Evolutionary conservation across 2,797 vertebrate species (phyloP), one percentile per base, ranked within the genome.

Genomic region (Poecile montanus): DNA sequence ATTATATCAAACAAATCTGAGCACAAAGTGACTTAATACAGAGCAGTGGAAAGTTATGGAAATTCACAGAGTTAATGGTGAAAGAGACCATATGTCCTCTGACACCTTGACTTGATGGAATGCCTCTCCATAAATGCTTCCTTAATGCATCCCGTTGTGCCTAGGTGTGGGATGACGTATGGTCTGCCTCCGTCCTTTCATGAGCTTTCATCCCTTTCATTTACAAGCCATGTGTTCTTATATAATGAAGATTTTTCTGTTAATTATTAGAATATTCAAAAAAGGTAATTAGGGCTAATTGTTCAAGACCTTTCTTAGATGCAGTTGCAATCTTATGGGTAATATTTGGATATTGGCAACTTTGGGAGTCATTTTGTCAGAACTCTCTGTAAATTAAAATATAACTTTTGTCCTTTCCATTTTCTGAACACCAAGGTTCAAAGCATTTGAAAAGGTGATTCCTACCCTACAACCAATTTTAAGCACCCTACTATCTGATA

Each of bases 91-190:
- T 90, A 93, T 86, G 85, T 85, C 74, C 84, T 91, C 85, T 87
- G 90, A 86, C 91, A 91, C 88, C 93, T 91, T 87, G 90, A 44
- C 72, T 94, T 94, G 88, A 73, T 82, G 77, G 91, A 88, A 96
- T 96, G 91, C 91, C 94, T 88, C 84, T 95, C 93, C 85, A 96
- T 95, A 95, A 96, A 95, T 89, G 95, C 88, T 94, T 91, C 92
- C 94, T 94, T 92, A 78, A 88, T 76, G 82, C 76, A 91, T 89
- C 73, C 83, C 91, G 68, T 95, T 81, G 83, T 88, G 92, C 83
- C 80, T 76, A 96, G 95, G 96, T 97, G 96, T 96, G 93, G 93
- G 76, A 75, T 74, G 92, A 94, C 86, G 87, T 89, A 72, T 42
- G 86, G 63, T 61, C 71, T 95, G 81, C 88, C 93, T 94, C 66